Evolutionary conservation across 1,140 invertebrate species (phyloP).

Genomic region (Drosophila lacertosa): DNA sequence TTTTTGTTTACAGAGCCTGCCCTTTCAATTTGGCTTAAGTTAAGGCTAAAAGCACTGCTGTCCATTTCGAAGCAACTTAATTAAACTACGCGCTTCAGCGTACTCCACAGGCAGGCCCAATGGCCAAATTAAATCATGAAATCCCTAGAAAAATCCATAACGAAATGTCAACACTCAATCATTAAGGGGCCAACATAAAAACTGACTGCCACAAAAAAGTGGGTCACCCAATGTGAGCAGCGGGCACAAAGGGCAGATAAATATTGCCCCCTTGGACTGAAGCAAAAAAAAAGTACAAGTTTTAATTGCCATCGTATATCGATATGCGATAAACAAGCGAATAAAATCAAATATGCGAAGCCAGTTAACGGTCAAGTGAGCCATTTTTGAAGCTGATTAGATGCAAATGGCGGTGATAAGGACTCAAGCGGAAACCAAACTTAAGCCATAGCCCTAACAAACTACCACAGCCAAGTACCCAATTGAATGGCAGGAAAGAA

Average conservation of each 20-base stretch:
- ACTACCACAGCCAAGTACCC: slow-evolving; percentile 51
- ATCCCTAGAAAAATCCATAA: slow-evolving; percentile 24
- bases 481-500: slow-evolving; percentile 35
- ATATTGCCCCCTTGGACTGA: slow-evolving; percentile 26
- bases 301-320: slow-evolving; percentile 59
- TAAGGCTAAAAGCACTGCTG: slow-evolving; percentile 10
- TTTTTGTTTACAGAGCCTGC: slow-evolving; percentile 20
- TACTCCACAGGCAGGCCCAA: neutral
- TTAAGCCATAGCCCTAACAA: slow-evolving; percentile 38
- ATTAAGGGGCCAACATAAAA: slow-evolving; percentile 35
- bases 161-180: slow-evolving; percentile 66
- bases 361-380: slow-evolving; percentile 20
- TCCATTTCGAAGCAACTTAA: slow-evolving; percentile 61
- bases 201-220: slow-evolving; percentile 27
- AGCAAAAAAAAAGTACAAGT: slow-evolving; percentile 16
- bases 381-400: slow-evolving; percentile 66
- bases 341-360: slow-evolving; percentile 66
- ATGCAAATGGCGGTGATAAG: slow-evolving; percentile 74
- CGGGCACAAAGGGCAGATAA: slow-evolving; percentile 11
- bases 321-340: slow-evolving; percentile 35
- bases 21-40: neutral
- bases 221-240: slow-evolving; percentile 10
- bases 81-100: slow-evolving; percentile 60
- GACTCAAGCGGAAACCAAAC: slow-evolving; percentile 66
- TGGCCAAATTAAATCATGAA: slow-evolving; percentile 40